Base-by-base conservation (phyloP, 2,797 vertebrate genomes). In the Sternarchorhynchus goeldii region DNA sequence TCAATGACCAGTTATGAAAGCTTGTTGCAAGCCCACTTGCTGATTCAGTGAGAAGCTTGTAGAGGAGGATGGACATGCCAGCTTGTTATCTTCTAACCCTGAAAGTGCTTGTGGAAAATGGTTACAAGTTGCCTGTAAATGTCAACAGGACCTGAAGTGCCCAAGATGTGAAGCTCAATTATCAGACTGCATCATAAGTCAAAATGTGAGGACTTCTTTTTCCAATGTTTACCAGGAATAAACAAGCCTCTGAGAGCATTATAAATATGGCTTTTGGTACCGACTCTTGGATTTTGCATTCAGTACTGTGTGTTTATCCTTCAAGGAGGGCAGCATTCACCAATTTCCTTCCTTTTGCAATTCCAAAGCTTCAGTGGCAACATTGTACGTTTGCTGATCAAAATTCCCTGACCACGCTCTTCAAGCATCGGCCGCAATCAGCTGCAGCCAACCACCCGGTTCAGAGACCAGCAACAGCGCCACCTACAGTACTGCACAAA, bases 31-130 rank as follows among this genome's bases (percentile, higher is more conserved):
- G 41, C 41, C 45, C 3, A 12, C 64, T 25, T 7, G 0, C 58
- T 32, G 25, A 32, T 78, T 70, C 7, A 41, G 14, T 70, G 55
- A 45, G 29, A 57, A n/a, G 41, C 59, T 66, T 45, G 25, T 68
- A n/a, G 29, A 18, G 5, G 56, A 79, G 6, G n/a, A 59, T 65
- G 64, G 39, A 34, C 41, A 69, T 69, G 58, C 45, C 36, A 73
- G 41, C 36, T 10, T 45, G 7, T 57, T 79, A 34, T 60, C 31
- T 74, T 16, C 20, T 62, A 74, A 69, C 8, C 50, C 18, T 34
- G 64, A n/a, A 62, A 67, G 29, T 59, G 55, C 60, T 59, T 78
- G 53, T 67, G 41, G 53, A 65, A 58, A 50, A 50, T 10, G 69
- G 59, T 3, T 50, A 50, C 45, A 50, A 50, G 45, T 12, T 50